phyloP scores from a whole-genome alignment of 1,140 invertebrate genomes.

The Drosophila leontia region DNA sequence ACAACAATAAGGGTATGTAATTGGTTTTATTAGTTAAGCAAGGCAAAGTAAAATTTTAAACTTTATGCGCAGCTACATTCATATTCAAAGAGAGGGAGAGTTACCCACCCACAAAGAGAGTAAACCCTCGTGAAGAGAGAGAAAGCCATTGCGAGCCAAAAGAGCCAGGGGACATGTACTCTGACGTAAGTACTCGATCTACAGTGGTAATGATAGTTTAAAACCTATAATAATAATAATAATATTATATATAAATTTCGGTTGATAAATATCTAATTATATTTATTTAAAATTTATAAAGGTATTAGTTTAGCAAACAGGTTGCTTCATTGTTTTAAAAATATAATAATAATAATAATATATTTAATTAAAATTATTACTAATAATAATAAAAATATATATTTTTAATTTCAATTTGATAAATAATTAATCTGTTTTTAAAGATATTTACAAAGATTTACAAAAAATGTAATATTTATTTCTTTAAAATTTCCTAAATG shows the following conservation, averaged over 20 bases:
- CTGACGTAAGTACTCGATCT: constrained; percentile 65
- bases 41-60: not conserved
- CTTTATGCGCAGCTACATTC: constrained; percentile 34
- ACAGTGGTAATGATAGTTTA: constrained; percentile 1
- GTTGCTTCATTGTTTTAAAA: not conserved
- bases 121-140: not conserved
- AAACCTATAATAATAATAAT: no score
- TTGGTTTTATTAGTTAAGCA: not conserved
- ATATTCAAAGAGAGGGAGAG: constrained; percentile 12
- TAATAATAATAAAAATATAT: not conserved
- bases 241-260: not conserved
- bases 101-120: constrained; percentile 11
- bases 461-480: no score
- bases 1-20: constrained; percentile 9
- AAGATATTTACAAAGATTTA: no score
- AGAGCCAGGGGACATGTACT: constrained; percentile 45
- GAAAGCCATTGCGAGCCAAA: not conserved
- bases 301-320: not conserved
- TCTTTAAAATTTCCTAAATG: no score
- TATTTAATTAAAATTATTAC: not conserved
- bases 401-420: not conserved
- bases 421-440: no score
- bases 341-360: not conserved
- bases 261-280: not conserved
- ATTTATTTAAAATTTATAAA: not conserved